Conservation (phyloP, 2,797 vertebrate species). For the Cetoscarus ocellatus region DNA sequence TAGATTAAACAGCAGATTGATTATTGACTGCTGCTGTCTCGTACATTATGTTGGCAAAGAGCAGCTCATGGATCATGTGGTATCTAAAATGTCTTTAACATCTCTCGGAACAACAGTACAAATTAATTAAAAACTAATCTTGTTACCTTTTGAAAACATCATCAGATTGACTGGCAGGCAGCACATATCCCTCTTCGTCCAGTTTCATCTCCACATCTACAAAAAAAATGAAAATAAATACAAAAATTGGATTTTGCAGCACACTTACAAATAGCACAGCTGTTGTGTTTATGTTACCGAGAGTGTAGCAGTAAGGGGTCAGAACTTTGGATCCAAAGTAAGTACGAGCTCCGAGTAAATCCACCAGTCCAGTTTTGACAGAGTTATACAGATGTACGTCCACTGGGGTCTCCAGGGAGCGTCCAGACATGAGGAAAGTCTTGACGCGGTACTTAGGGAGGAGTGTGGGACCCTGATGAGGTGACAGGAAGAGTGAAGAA, state of each 20-base stretch:
- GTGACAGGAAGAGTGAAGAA: neutral
- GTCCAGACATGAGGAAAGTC: conserved; percentile 79
- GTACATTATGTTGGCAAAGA: too few relatives aligned
- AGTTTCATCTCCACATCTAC: conserved; percentile 96
- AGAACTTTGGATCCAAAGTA: conserved; percentile 91
- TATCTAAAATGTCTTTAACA: neutral
- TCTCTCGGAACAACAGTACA: neutral
- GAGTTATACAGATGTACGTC: conserved; percentile 85
- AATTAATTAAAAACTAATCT: neutral
- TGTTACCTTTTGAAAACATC: conserved; percentile 88
- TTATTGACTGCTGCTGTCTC: too few relatives aligned
- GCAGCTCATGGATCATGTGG: too few relatives aligned
- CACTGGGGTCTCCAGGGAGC: conserved; percentile 83
- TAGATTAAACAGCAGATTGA: too few relatives aligned
- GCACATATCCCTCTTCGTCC: conserved; percentile 90
- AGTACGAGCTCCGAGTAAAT: conserved; percentile 86
- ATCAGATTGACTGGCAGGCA: conserved; percentile 84
- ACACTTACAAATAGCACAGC: neutral
- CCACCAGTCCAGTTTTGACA: conserved; percentile 86
- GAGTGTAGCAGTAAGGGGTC: conserved; percentile 90
- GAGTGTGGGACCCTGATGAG: conserved; percentile 87
- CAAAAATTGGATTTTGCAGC: neutral
- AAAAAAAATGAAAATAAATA: neutral
- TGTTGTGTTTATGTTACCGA: conserved; percentile 81
- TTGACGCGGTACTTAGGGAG: conserved; percentile 86